These are phyloP conservation scores for Amazonetta brasiliensis DNA, from an alignment of 2,797 vertebrate genomes.

Conservation along the genomic window DNA sequence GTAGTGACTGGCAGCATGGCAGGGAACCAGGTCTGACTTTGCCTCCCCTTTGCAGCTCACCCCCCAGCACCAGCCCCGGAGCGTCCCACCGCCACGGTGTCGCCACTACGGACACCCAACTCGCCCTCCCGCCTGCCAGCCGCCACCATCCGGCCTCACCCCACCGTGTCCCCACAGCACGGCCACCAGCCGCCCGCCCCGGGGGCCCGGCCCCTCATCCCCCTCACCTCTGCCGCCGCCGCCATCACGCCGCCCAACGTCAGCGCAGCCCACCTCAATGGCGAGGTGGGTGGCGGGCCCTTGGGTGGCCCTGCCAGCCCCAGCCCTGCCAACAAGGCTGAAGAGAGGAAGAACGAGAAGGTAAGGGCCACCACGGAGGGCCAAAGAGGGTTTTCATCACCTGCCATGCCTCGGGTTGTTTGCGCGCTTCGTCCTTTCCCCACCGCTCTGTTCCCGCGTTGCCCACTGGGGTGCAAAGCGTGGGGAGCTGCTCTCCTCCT, in stretches of 20 bases:
- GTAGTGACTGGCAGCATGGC: accelerated
- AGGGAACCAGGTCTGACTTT: neutral
- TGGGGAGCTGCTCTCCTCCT: neutral
- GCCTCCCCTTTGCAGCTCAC: constrained; percentile 57
- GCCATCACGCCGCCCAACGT: constrained; percentile 93
- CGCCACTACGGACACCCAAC: constrained; percentile 88
- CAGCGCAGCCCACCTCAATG: constrained; percentile 87
- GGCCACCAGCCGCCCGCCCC: constrained; percentile 80
- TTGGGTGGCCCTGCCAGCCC: constrained; percentile 71
- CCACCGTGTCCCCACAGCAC: constrained; percentile 87
- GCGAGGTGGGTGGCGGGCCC: constrained; percentile 75
- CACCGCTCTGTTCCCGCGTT: accelerated
- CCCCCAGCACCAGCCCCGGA: constrained; percentile 85
- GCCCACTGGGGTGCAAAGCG: neutral
- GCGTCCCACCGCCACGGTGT: constrained; percentile 87
- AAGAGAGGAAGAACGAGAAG: constrained; percentile 92
- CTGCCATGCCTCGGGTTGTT: neutral
- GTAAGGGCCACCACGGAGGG: constrained; percentile 70
- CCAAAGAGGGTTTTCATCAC: neutral
- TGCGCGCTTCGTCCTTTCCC: neutral
- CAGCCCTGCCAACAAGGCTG: constrained; percentile 77
- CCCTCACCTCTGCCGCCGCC: constrained; percentile 88
- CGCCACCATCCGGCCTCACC: constrained; percentile 85
- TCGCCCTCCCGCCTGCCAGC: constrained; percentile 89
- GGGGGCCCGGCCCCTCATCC: constrained; percentile 81